Percentiles rank a stretch among this genome's conserved stretches.
These are phyloP conservation scores for Myiothlypis chrysogaster DNA, from an alignment of 2,797 vertebrate genomes.

Conservation along the genomic window DNA sequence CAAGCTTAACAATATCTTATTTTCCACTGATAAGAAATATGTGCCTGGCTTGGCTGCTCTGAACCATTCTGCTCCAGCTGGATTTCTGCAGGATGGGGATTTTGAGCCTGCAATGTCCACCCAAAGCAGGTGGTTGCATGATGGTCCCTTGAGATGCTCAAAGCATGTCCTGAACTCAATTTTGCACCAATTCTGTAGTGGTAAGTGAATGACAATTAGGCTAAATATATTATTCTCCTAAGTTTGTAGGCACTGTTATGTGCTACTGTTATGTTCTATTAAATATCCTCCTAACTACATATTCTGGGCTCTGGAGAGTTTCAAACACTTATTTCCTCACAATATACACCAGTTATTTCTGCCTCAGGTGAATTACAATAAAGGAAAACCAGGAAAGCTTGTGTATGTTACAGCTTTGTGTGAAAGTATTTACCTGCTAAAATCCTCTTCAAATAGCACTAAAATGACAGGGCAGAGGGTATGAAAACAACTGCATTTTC, in stretches of 20 bases:
- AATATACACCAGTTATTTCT: neutral
- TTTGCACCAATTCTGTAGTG: neutral
- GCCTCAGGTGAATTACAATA: neutral
- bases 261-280: neutral
- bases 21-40: neutral
- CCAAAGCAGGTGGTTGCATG: neutral
- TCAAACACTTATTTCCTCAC: neutral
- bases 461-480: conserved; percentile 66
- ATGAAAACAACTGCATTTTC: conserved; percentile 34
- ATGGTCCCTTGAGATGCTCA: neutral
- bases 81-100: neutral
- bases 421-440: conserved; percentile 53
- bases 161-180: neutral
- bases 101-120: neutral
- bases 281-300: neutral
- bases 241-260: neutral
- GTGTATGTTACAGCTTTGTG: neutral
- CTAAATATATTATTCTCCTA: neutral
- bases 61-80: neutral
- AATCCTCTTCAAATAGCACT: conserved; percentile 60
- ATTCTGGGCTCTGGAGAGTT: neutral
- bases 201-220: neutral
- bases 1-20: neutral
- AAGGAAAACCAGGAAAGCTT: neutral
- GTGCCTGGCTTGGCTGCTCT: neutral